Conservation (phyloP, 37 sponge, comb jelly and placozoan genomes). For the Lycopodina hypogea region DNA sequence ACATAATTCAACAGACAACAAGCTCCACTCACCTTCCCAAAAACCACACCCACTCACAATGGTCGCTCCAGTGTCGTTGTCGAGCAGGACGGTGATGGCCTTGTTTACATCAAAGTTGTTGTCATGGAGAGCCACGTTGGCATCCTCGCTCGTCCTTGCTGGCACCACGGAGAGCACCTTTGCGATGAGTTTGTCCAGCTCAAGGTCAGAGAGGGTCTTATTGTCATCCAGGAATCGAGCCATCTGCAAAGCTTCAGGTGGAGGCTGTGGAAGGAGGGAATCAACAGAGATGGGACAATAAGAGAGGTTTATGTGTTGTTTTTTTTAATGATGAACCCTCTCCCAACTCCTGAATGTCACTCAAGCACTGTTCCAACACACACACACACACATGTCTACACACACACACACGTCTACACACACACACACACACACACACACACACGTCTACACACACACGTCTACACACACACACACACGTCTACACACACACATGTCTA, state of each 20-base stretch:
- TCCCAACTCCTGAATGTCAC: neutral
- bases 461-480: no score
- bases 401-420: no score
- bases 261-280: slow-evolving; percentile 20
- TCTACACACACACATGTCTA: no score
- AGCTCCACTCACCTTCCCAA: no score
- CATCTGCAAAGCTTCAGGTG: slow-evolving; percentile 61
- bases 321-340: neutral
- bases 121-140: slow-evolving; percentile 56
- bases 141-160: slow-evolving; percentile 30
- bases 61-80: slow-evolving; percentile 16
- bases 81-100: slow-evolving; percentile 52
- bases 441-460: no score
- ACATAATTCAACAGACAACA: no score
- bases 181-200: slow-evolving; percentile 27
- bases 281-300: neutral
- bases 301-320: neutral
- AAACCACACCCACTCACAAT: slow-evolving; percentile 17
- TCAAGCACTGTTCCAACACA: neutral
- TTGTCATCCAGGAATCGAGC: slow-evolving; percentile 49
- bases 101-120: slow-evolving; percentile 54
- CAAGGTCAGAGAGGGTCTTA: neutral
- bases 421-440: no score
- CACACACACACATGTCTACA: no score
- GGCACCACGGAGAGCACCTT: slow-evolving; percentile 42